phyloP scores from a whole-genome alignment of 30 jellyfish, hydroid and myxozoan species.

The Euphysa ruthae region DNA sequence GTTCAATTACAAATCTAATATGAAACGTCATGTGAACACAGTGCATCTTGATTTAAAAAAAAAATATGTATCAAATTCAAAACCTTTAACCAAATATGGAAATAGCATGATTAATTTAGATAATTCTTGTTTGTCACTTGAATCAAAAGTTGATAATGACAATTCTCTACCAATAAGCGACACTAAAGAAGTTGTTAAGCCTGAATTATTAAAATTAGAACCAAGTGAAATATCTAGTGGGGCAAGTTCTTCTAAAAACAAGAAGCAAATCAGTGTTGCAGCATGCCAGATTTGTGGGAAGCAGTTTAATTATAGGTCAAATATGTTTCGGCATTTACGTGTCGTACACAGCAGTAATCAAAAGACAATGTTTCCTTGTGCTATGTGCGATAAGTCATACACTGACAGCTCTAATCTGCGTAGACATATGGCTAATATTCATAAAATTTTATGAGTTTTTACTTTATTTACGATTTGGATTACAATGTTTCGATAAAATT shows the following conservation, averaged over 20 bases:
- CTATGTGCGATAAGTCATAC: neutral
- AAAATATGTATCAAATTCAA: neutral
- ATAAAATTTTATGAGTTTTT: neutral
- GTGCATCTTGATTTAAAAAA: too few species aligned
- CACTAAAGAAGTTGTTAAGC: neutral
- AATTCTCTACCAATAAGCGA: too few species aligned
- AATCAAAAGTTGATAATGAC: too few species aligned
- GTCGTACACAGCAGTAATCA: constrained; percentile 11
- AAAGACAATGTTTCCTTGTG: constrained; percentile 5
- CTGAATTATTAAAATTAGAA: neutral
- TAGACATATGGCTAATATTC: neutral
- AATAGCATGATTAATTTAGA: neutral
- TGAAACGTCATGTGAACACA: constrained; percentile 1
- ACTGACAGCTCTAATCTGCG: neutral
- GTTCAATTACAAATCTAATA: neutral
- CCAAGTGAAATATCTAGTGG: neutral
- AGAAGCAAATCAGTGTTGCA: neutral
- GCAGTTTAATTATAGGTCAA: constrained; percentile 10
- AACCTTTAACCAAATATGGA: neutral
- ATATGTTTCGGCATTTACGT: constrained; percentile 20
- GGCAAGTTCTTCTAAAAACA: neutral
- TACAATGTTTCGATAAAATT: too few species aligned
- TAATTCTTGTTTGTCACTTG: neutral
- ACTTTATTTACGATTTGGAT: too few species aligned
- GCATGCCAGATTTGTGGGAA: constrained; percentile 2